Percentiles rank a stretch among this genome's conserved stretches.
Conservation (phyloP, 2,797 vertebrate genomes). For the Scolopax bukidnonensis region DNA sequence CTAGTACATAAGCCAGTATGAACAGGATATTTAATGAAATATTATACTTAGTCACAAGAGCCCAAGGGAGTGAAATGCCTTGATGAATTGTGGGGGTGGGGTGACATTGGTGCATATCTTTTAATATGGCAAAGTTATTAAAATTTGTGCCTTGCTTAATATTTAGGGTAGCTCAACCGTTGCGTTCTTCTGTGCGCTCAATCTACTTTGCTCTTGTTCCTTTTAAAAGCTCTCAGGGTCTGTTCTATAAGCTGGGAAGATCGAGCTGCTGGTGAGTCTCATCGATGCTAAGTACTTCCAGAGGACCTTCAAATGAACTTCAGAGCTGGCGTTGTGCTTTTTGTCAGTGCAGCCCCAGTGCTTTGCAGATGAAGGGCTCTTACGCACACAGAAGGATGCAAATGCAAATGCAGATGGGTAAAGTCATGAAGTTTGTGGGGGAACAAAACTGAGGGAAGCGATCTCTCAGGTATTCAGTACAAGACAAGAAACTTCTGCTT, state of each 20-base stretch:
- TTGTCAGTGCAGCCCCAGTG: background rate
- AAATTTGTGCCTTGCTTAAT: conserved; percentile 22
- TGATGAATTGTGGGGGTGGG: conserved; percentile 53
- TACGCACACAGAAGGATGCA: accelerated
- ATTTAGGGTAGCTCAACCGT: background rate
- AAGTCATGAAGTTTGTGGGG: background rate
- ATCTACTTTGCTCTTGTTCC: background rate
- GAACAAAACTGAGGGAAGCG: background rate
- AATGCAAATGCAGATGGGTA: background rate
- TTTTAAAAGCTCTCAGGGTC: background rate
- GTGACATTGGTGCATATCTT: conserved; percentile 50
- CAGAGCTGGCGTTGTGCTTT: background rate
- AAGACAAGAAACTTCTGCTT: background rate
- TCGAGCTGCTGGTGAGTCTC: background rate
- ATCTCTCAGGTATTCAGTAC: background rate
- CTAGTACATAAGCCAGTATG: conserved; percentile 76
- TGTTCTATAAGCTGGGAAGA: background rate
- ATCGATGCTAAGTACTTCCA: background rate
- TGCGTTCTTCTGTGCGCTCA: background rate
- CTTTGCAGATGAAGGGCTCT: background rate
- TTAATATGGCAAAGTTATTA: conserved; percentile 11
- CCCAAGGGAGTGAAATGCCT: conserved; percentile 70
- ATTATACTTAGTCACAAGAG: conserved; percentile 72
- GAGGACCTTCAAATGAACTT: background rate
- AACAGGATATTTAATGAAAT: conserved; percentile 79